phyloP scores from a whole-genome alignment of 1,140 invertebrate species.

The Araneus ventricosus region DNA sequence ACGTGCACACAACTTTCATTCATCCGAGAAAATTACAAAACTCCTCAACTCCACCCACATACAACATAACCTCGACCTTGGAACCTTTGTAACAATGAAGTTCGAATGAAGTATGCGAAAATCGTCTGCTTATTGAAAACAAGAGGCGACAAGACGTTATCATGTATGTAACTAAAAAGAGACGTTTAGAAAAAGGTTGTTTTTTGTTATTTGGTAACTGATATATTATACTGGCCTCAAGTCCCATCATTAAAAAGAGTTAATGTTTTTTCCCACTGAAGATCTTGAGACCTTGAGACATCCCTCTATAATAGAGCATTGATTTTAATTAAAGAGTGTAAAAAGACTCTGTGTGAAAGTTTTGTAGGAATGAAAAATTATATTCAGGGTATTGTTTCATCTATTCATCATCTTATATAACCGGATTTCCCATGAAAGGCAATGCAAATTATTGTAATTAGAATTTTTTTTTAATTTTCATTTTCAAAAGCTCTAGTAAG shows the following conservation, averaged over 20 bases:
- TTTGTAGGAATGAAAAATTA: too few relatives aligned
- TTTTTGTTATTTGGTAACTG: background rate
- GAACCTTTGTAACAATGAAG: constrained; percentile 11
- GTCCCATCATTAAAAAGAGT: background rate
- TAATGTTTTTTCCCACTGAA: background rate
- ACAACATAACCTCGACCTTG: constrained; percentile 47
- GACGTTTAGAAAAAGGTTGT: background rate
- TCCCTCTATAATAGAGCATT: background rate
- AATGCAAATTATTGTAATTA: too few relatives aligned
- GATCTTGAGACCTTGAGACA: background rate
- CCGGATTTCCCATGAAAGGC: too few relatives aligned
- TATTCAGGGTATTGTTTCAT: too few relatives aligned
- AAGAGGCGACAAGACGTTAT: background rate
- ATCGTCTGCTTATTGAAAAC: constrained; percentile 47
- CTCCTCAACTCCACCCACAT: constrained; percentile 27
- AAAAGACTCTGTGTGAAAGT: too few relatives aligned
- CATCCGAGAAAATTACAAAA: constrained; percentile 43
- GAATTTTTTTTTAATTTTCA: too few relatives aligned
- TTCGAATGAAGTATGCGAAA: constrained; percentile 35
- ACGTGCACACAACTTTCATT: constrained; percentile 47
- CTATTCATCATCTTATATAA: too few relatives aligned
- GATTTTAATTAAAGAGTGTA: background rate
- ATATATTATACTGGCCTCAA: background rate
- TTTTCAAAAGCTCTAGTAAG: too few relatives aligned
- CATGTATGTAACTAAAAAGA: background rate